Base-by-base conservation (phyloP, 2,888 invertebrate genomes). In the Apodemia zela region DNA sequence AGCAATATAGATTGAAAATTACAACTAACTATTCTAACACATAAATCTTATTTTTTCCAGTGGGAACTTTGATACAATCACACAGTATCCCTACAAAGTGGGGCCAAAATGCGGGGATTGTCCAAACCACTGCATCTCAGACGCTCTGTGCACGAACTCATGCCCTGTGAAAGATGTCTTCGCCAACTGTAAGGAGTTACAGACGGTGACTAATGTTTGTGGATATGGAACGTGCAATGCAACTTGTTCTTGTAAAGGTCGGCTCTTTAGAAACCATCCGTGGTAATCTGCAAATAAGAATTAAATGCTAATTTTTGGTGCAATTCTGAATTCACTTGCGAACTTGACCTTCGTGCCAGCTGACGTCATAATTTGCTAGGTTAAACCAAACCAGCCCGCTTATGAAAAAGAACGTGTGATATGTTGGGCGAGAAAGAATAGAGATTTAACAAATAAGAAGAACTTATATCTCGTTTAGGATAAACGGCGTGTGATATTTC, bases 81-180 rank as follows among this genome's bases (percentile, higher is more conserved):
- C 94, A 4, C 93, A 94, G 4, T 91, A 84, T 62, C 97, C 97
- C 0, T 97, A 96, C 85, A 93, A 93, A 77, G 82, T 84, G 57
- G 95, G 95, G 0, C 79, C 82, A 60, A 92, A 95, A 0, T 97
- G 97, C 78, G 90, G 83, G 38, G 93, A 93, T 63, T 97, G 97
- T 76, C 93, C 93, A 21, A 84, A 89, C 29, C 82, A 93, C 68
- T 96, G 96, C 78, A 86, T 93, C 66, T 87, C 92, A 13, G 93
- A 92, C 45, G 91, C 93, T 69, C 92, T 96, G n/a, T 97, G 97
- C 84, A 94, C 93, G 49, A 97, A 97, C 85, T 77, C 93, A 0
- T 97, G 97, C 75, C 90, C 92, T 47, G 92, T 92, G 67, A 94
- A 94, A 51, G 95, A 96, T 80, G 84, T 92, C 47, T 96, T 94